A percentile compares a stretch with the other conserved stretches of the same genome.
These are phyloP conservation scores for Caiman crocodilus DNA, from an alignment of 2,797 vertebrate species.

Conservation along the genomic window DNA sequence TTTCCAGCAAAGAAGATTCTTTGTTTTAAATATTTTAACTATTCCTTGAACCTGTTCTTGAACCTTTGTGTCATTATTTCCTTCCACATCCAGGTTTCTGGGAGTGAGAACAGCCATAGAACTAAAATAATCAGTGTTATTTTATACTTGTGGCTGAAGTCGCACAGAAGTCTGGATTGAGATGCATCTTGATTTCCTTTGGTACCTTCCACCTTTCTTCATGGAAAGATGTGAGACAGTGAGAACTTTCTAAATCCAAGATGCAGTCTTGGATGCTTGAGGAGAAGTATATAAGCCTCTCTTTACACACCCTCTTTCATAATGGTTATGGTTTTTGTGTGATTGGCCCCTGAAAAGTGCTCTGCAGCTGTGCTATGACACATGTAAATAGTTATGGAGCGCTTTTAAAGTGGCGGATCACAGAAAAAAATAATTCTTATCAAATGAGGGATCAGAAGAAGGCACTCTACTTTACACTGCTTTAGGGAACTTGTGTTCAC, in stretches of 20 bases:
- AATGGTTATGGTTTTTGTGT: too few species aligned
- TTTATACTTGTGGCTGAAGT: not conserved
- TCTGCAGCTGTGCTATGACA: too few species aligned
- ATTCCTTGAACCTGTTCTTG: not conserved
- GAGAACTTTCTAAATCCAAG: not conserved
- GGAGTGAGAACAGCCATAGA: not conserved
- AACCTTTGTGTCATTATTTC: rapidly evolving
- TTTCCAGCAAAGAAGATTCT: not conserved
- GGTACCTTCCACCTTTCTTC: not conserved
- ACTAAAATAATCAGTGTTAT: not conserved
- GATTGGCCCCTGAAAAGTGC: too few species aligned
- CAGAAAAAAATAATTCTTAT: too few species aligned
- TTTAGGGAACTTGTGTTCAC: too few species aligned
- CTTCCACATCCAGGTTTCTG: not conserved
- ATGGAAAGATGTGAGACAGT: not conserved
- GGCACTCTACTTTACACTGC: too few species aligned
- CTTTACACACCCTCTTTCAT: not conserved
- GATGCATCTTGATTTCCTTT: not conserved
- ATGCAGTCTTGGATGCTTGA: not conserved
- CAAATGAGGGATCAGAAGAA: too few species aligned
- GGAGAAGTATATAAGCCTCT: not conserved
- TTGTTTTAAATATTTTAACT: not conserved
- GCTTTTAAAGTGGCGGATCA: too few species aligned
- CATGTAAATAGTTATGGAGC: too few species aligned
- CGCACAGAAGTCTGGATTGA: not conserved